Evolutionary conservation across 2,888 invertebrate genomes (phyloP), one percentile per base, ranked within the genome.

Genomic region (Caenorhabditis doughertyi): DNA sequence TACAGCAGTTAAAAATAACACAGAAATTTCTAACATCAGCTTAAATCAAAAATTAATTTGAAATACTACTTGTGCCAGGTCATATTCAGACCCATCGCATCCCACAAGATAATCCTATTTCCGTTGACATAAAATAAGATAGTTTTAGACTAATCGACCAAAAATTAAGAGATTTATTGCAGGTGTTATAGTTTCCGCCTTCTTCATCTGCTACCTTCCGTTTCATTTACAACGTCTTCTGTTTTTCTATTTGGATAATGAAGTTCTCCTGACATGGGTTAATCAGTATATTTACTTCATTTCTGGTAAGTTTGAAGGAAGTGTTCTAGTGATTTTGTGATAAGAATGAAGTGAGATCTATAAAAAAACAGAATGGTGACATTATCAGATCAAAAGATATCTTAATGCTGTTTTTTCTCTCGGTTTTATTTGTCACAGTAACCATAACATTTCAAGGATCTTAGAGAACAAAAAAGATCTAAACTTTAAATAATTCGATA

Each of bases 131-230:
- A 9, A 62, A 44, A 65, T 21, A 3, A 23, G 32, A 21, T 35
- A n/a, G n/a, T n/a, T 21, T 21, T 35, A 27, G 27, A 64, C 56
- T 77, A 77, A 77, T 68, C 77, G 77, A 53, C 77, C 68, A 21
- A 53, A 32, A 60, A 77, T 53, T 53, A 16, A 58, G 21, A 27
- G 18, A 39, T 35, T 47, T 13, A 18, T 84, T 88, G 65, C 81
- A 89, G 89, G 84, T 49, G 81, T 85, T 3, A 85, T 89, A 51
- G 84, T 89, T 44, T 80, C 73, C 56, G 83, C 87, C 29, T 89
- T 89, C 79, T 89, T 89, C 84, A 71, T 87, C 18, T 89, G 89
- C 68, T 89, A 89, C 73, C 80, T 86, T 29, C 89, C 89, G 16
- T 89, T 85, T 79, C 89, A 89, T 79, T 49, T 85, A 2, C 89